Evolutionary conservation across 2,888 invertebrate species (phyloP).

Genomic region (Drosophila stalkeri): DNA sequence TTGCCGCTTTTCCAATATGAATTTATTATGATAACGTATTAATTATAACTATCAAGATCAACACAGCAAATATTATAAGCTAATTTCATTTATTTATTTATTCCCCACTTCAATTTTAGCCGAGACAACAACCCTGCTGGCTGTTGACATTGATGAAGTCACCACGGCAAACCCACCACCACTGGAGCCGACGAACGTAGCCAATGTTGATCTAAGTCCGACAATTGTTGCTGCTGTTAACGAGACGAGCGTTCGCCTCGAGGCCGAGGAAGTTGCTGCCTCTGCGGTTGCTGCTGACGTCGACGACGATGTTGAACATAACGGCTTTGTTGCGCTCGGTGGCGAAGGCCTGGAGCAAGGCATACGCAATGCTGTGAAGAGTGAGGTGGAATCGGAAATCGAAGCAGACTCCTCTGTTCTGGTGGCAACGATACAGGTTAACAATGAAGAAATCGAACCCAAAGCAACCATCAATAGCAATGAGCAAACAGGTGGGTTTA

Average conservation of each 20-base stretch:
- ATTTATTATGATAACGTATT: constrained; percentile 5
- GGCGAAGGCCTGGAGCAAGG: constrained; percentile 73
- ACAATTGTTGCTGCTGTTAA: constrained; percentile 29
- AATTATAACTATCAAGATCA: constrained; percentile 10
- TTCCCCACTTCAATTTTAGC: constrained; percentile 39
- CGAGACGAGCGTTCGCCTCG: constrained; percentile 17
- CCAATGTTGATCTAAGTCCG: constrained; percentile 7
- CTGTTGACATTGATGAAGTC: constrained; percentile 34
- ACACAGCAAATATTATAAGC: neutral
- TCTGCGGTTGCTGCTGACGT: constrained; percentile 29
- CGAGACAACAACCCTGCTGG: constrained; percentile 55
- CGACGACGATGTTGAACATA: constrained; percentile 45
- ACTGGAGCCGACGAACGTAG: constrained; percentile 31
- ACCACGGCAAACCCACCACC: constrained; percentile 55
- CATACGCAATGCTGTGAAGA: constrained; percentile 76
- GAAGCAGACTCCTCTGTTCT: constrained; percentile 49
- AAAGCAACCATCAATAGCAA: constrained; percentile 15
- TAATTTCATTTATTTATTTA: constrained; percentile 6
- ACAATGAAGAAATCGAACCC: constrained; percentile 14
- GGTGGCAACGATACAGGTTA: constrained; percentile 36
- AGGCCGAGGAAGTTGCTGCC: constrained; percentile 20
- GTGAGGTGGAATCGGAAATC: constrained; percentile 67
- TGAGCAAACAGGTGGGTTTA: constrained; percentile 42
- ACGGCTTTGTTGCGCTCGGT: constrained; percentile 54
- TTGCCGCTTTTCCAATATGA: constrained; percentile 1